These are phyloP conservation scores for Hydroisotoma schaefferi DNA, from an alignment of 2,888 invertebrate species.

Conservation along the genomic window DNA sequence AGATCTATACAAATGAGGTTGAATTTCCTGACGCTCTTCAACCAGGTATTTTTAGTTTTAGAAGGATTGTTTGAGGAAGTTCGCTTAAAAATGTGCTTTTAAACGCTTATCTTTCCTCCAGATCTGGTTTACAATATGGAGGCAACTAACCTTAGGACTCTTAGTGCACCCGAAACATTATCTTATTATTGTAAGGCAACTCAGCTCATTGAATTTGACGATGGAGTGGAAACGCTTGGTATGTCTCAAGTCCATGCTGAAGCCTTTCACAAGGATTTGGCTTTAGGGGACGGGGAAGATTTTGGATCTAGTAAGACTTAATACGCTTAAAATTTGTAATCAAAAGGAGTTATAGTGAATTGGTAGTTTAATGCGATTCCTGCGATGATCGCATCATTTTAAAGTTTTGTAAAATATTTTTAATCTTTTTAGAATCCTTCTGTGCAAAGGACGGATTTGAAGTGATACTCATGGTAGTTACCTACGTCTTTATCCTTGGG, in stretches of 20 bases:
- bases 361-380: not conserved
- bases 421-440: constrained; percentile 5
- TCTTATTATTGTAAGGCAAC: constrained; percentile 1
- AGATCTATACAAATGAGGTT: not conserved
- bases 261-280: constrained; percentile 6
- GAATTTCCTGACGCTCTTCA: constrained; percentile 7
- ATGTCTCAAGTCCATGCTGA: constrained; percentile 7
- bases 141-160: not conserved
- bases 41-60: not conserved
- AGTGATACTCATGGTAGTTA: constrained; percentile 7
- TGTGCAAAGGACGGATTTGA: constrained; percentile 6
- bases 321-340: not conserved
- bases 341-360: no score
- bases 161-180: not conserved
- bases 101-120: not conserved
- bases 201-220: not conserved
- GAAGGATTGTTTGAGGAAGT: not conserved
- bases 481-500: constrained; percentile 4
- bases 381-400: not conserved
- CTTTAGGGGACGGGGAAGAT: constrained; percentile 7
- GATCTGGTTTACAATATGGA: not conserved
- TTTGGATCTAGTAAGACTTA: constrained; percentile 9
- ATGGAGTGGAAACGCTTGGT: not conserved
- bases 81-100: no score
- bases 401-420: not conserved